phyloP scores from a whole-genome alignment of 1,140 invertebrate genomes.

The Caenorhabditis brenneri region DNA sequence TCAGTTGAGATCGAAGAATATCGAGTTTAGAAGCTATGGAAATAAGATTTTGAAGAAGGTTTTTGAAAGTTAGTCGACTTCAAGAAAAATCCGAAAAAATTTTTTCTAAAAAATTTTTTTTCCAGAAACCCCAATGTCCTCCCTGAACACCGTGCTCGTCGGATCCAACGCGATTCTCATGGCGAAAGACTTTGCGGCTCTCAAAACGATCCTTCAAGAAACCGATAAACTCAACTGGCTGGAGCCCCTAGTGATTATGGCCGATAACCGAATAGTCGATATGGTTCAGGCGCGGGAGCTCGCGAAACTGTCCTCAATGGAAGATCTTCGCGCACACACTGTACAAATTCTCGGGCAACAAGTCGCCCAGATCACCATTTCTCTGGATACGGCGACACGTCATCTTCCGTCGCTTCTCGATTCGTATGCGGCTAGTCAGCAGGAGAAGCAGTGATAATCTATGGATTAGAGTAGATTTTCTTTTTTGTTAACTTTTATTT shows the following conservation, averaged over 20 bases:
- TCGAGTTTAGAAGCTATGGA: constrained; percentile 59
- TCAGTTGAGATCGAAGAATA: constrained; percentile 60
- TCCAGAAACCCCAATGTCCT: constrained; percentile 53
- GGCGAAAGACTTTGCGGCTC: constrained; percentile 53
- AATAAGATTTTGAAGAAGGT: constrained; percentile 60
- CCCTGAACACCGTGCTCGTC: constrained; percentile 46
- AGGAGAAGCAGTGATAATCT: not conserved
- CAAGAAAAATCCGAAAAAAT: not conserved
- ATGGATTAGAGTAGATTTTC: not conserved
- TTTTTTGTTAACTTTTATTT: not conserved
- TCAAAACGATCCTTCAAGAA: constrained; percentile 60
- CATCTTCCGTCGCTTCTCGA: constrained; percentile 15
- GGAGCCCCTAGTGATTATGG: constrained; percentile 58
- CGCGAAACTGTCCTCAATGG: constrained; percentile 53
- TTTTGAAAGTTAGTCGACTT: constrained; percentile 50
- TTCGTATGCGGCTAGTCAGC: not conserved
- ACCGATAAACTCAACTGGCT: constrained; percentile 58
- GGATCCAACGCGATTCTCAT: constrained; percentile 55
- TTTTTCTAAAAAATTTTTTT: not conserved
- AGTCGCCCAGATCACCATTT: constrained; percentile 50
- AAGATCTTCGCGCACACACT: constrained; percentile 61
- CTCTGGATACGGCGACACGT: constrained; percentile 39
- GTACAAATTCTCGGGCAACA: constrained; percentile 57
- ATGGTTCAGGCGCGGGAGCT: constrained; percentile 56
- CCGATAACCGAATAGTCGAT: constrained; percentile 59